Evolutionary conservation across 2,113 vertebrate genomes (phyloP).

Genomic region (Anoura caudifer): DNA sequence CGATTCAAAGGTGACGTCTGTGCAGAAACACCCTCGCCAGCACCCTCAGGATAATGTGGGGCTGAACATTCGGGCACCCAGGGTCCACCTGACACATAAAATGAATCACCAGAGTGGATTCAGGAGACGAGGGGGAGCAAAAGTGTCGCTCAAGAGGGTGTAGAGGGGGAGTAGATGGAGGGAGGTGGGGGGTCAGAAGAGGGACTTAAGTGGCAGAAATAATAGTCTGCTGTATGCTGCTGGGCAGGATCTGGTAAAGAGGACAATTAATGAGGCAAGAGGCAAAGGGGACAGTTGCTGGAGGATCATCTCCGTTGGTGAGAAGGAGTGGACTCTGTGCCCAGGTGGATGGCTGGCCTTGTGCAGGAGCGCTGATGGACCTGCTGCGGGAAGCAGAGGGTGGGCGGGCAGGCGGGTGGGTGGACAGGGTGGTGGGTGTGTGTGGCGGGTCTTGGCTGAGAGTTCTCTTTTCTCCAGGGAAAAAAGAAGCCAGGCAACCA

Average conservation of each 20-base stretch:
- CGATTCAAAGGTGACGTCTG: not conserved
- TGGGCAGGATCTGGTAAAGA: not conserved
- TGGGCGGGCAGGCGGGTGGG: no score
- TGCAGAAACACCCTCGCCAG: not conserved
- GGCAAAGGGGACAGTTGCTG: not conserved
- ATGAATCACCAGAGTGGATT: not conserved
- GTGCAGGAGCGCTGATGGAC: not conserved
- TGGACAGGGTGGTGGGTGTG: fast-evolving
- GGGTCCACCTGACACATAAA: not conserved
- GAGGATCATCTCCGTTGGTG: not conserved
- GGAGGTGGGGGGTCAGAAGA: not conserved
- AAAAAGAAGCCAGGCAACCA: fast-evolving
- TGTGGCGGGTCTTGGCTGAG: not conserved
- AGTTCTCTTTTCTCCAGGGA: not conserved
- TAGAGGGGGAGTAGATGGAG: not conserved
- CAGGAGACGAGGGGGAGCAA: not conserved
- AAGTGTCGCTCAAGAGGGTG: not conserved
- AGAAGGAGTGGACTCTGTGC: not conserved
- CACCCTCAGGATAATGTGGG: not conserved
- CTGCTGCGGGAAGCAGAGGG: not conserved
- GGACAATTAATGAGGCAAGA: not conserved
- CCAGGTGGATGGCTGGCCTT: not conserved
- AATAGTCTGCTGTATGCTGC: not conserved
- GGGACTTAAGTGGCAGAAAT: not conserved
- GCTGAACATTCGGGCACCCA: not conserved